These are phyloP conservation scores for Poeciliopsis turrubarensis DNA, from an alignment of 2,113 vertebrate species.

Conservation along the genomic window DNA sequence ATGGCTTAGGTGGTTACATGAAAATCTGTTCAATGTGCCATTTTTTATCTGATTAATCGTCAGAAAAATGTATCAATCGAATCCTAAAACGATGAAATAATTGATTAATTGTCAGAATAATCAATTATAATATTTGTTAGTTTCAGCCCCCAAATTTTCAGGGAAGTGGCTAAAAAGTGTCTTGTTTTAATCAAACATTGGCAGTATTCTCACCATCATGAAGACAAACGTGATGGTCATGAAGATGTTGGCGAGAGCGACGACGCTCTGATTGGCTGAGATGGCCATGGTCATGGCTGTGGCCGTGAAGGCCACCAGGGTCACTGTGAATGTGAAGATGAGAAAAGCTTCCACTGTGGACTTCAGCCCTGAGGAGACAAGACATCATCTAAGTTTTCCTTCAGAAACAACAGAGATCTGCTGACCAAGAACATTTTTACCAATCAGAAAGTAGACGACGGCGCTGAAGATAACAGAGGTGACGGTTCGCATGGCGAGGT, in stretches of 20 bases:
- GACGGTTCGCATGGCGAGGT: slow-evolving; percentile 85
- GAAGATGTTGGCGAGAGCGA: slow-evolving; percentile 86
- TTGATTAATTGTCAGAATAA: too few relatives aligned
- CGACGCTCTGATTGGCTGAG: slow-evolving; percentile 85
- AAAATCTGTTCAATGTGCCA: too few relatives aligned
- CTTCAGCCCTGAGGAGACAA: slow-evolving; percentile 83
- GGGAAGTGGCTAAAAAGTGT: neutral
- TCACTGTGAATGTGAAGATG: slow-evolving; percentile 86
- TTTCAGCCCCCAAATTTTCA: neutral
- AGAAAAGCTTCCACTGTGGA: slow-evolving; percentile 81
- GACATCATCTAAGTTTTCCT: neutral
- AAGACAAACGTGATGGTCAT: slow-evolving; percentile 89
- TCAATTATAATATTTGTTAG: too few relatives aligned
- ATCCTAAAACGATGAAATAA: too few relatives aligned
- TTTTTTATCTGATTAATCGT: too few relatives aligned
- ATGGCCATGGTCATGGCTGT: slow-evolving; percentile 90
- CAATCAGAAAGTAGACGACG: slow-evolving; percentile 90
- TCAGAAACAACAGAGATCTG: neutral
- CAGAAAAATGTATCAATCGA: too few relatives aligned
- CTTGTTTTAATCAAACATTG: neutral
- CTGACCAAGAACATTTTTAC: slow-evolving; percentile 69
- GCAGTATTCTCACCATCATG: slow-evolving; percentile 87
- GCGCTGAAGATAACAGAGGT: slow-evolving; percentile 87
- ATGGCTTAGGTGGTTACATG: too few relatives aligned
- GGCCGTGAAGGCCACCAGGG: slow-evolving; percentile 86